Conservation (phyloP, 2,797 vertebrate genomes). For the Ispidina picta region DNA sequence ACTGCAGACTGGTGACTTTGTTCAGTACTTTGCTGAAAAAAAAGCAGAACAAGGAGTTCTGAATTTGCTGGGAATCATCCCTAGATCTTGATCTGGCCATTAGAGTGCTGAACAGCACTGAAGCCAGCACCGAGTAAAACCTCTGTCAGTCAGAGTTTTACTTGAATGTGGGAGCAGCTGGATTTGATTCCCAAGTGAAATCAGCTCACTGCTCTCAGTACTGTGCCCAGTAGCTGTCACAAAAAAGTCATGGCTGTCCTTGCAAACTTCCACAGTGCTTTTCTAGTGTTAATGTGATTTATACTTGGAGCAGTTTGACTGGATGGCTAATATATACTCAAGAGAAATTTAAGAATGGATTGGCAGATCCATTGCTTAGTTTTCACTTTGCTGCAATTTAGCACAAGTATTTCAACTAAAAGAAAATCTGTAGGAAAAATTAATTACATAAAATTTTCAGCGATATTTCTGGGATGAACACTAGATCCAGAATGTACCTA, state of each 20-base stretch:
- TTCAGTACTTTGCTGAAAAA: background rate
- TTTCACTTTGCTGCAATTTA: conserved; percentile 7
- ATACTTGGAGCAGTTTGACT: background rate
- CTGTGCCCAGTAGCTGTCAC: conserved; percentile 29
- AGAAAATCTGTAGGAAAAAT: background rate
- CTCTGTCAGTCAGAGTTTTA: background rate
- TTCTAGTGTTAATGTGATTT: conserved; percentile 22
- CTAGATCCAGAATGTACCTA: background rate
- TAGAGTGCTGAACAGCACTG: background rate
- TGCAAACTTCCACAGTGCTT: conserved; percentile 1
- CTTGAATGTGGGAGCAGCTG: background rate
- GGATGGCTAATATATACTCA: conserved; percentile 11
- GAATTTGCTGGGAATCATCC: background rate
- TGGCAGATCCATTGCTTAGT: background rate
- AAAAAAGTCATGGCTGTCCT: background rate
- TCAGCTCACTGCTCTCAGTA: background rate
- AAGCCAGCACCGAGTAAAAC: background rate
- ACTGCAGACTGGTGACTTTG: background rate
- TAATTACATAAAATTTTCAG: background rate
- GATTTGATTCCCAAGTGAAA: background rate
- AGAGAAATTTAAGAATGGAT: conserved; percentile 13
- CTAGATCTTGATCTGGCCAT: background rate
- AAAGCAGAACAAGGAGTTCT: background rate
- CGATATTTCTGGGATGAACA: background rate
- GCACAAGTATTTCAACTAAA: background rate